phyloP scores from a whole-genome alignment of 2,113 vertebrate species.

The Lepisosteus oculatus region DNA sequence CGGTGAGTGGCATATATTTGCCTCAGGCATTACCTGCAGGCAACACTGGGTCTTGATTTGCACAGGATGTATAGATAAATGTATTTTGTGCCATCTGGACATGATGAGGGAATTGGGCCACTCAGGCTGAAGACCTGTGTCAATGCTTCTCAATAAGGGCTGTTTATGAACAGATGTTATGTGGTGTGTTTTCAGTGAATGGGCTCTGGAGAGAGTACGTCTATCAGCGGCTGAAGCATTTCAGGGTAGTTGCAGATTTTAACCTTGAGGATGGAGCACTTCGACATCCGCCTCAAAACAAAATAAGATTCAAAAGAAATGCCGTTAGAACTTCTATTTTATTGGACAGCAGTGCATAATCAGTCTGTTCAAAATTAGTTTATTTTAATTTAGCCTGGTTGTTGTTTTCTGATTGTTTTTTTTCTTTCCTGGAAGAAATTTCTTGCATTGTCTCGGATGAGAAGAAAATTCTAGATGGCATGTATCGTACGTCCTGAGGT shows the following conservation, averaged over 20 bases:
- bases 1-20: slow-evolving; percentile 70
- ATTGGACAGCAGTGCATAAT: no score
- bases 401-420: no score
- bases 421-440: no score
- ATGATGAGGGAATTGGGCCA: slow-evolving; percentile 88
- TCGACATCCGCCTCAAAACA: slow-evolving; percentile 44
- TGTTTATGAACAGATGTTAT: slow-evolving; percentile 99
- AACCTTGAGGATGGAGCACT: slow-evolving; percentile 69
- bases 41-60: slow-evolving; percentile 70
- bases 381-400: no score
- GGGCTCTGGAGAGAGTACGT: slow-evolving; percentile 90
- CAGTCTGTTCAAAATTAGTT: no score
- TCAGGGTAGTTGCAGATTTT: slow-evolving; percentile 48
- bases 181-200: slow-evolving; percentile 86
- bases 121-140: slow-evolving; percentile 80
- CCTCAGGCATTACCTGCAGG: slow-evolving; percentile 85
- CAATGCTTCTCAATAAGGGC: slow-evolving; percentile 90
- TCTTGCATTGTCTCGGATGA: no score
- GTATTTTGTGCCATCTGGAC: slow-evolving; percentile 88
- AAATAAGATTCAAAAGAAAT: slow-evolving; percentile 7
- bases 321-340: no score
- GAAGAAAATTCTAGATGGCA: no score
- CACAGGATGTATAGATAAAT: slow-evolving; percentile 75
- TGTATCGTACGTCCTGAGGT: no score
- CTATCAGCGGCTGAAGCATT: slow-evolving; percentile 76